Evolutionary conservation across 1,140 invertebrate species (phyloP).

Genomic region (Chironomus striatipennis): DNA sequence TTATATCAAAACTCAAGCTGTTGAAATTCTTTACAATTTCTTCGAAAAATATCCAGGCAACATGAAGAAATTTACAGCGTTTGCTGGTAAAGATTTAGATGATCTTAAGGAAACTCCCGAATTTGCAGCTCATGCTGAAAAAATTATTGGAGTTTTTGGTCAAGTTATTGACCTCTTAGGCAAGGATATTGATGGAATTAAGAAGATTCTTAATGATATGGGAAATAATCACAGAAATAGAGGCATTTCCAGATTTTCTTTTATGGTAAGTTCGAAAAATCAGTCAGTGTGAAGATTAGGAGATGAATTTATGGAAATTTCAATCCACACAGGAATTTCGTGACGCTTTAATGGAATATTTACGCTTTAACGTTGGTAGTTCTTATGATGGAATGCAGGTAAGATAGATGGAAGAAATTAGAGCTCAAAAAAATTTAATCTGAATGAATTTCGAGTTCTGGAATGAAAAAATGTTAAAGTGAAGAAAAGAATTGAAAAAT

Average conservation of each 20-base stretch:
- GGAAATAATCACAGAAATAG: not conserved
- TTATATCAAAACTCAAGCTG: not conserved
- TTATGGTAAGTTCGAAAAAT: not conserved
- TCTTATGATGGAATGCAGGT: not conserved
- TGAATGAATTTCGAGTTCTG: too few species aligned
- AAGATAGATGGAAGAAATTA: not conserved
- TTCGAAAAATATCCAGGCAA: not conserved
- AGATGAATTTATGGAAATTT: too few species aligned
- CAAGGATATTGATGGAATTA: not conserved
- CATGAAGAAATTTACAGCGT: not conserved
- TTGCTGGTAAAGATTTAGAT: not conserved
- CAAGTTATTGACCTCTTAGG: not conserved
- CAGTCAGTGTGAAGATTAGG: too few species aligned
- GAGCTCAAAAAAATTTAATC: too few species aligned
- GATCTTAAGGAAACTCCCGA: not conserved
- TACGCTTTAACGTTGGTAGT: not conserved
- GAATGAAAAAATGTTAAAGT: too few species aligned
- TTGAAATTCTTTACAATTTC: not conserved
- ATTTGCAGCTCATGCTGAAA: not conserved
- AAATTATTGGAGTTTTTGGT: not conserved
- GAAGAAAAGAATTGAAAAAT: too few species aligned
- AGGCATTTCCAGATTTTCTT: not conserved
- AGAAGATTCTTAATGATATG: not conserved
- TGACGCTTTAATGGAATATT: not conserved
- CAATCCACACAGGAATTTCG: not conserved